Percentiles rank a stretch among this genome's conserved stretches.
These are phyloP conservation scores for Mesocricetus auratus DNA, from an alignment of 2,113 vertebrate genomes.

Conservation along the genomic window DNA sequence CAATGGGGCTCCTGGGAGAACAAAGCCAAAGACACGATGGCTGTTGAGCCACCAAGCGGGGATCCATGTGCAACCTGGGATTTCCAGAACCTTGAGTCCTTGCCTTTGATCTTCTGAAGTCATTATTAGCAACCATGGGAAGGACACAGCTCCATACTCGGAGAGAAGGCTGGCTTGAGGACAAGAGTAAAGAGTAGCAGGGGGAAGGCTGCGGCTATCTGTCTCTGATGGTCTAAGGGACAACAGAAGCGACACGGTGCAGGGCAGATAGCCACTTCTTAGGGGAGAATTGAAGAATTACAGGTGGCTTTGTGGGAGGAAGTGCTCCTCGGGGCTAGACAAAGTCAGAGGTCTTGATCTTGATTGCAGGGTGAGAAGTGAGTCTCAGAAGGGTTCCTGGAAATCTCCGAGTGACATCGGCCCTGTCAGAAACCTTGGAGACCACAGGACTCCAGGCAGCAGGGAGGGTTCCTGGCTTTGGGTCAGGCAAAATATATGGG, in stretches of 20 bases:
- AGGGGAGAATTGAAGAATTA: neutral
- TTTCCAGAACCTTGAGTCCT: neutral
- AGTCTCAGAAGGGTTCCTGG: neutral
- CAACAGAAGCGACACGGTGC: neutral
- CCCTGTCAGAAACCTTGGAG: neutral
- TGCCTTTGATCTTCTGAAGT: neutral
- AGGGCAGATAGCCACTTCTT: neutral
- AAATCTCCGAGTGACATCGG: neutral
- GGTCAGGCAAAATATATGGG: neutral
- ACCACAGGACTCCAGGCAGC: neutral
- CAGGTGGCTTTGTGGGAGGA: neutral
- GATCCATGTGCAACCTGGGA: neutral
- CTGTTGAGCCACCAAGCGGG: neutral
- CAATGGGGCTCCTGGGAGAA: neutral
- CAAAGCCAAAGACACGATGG: neutral
- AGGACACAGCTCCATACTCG: neutral
- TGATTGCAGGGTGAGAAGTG: neutral
- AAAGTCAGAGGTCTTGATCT: neutral
- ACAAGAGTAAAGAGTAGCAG: neutral
- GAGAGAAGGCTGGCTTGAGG: neutral
- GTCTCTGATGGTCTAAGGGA: neutral
- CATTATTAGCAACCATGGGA: neutral
- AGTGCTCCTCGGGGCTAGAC: neutral
- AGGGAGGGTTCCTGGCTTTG: neutral
- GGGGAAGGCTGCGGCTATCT: neutral